Percentiles rank a stretch among this genome's conserved stretches.
These are phyloP conservation scores for Luperina testacea DNA, from an alignment of 2,888 invertebrate genomes.

Conservation along the genomic window DNA sequence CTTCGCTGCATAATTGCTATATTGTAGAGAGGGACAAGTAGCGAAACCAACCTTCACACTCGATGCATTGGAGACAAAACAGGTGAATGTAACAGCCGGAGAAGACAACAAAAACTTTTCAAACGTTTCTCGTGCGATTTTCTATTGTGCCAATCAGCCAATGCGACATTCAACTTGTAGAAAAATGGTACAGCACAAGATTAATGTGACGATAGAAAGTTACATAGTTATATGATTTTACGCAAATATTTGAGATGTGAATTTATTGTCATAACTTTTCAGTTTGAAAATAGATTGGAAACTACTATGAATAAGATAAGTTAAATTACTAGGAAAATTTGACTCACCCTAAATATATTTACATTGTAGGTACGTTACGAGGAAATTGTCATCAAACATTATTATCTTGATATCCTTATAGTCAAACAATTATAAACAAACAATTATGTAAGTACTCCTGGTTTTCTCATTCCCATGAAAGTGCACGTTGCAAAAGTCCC, in stretches of 20 bases:
- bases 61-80: slow-evolving; percentile 78
- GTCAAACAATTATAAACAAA: neutral
- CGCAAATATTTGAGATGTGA: slow-evolving; percentile 8
- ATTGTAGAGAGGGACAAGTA: slow-evolving; percentile 82
- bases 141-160: slow-evolving; percentile 78
- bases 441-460: neutral
- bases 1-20: slow-evolving; percentile 71
- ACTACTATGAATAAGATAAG: neutral
- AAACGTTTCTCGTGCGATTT: slow-evolving; percentile 83
- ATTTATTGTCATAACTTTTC: neutral
- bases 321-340: neutral
- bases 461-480: slow-evolving; percentile 39
- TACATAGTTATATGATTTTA: slow-evolving; percentile 21
- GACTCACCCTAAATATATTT: neutral
- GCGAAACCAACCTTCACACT: slow-evolving; percentile 72
- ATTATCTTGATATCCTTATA: neutral
- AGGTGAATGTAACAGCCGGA: slow-evolving; percentile 86
- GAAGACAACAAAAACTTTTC: slow-evolving; percentile 85
- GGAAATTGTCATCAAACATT: slow-evolving; percentile 14
- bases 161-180: slow-evolving; percentile 69
- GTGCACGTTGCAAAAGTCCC: slow-evolving; percentile 59
- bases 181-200: slow-evolving; percentile 69
- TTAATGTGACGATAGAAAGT: slow-evolving; percentile 59
- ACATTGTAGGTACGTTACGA: neutral
- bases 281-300: neutral